Conservation (phyloP, 1,140 invertebrate species). For the Orchesella cincta region DNA sequence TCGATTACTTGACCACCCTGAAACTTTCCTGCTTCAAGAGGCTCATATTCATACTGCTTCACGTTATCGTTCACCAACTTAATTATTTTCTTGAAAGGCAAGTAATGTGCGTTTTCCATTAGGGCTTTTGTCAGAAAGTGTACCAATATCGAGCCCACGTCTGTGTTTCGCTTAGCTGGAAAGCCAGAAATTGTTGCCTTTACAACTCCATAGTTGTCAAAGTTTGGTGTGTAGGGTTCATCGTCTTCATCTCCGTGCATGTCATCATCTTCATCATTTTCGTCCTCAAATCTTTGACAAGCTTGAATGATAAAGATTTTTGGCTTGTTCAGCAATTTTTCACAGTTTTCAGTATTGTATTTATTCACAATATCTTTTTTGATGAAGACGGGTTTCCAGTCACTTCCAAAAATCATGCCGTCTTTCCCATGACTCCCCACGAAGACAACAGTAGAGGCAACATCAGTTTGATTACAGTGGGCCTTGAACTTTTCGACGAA, state of each 20-base stretch:
- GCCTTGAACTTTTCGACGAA: too few species aligned
- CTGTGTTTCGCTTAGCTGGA: background rate
- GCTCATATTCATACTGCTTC: too few species aligned
- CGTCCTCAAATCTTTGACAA: constrained; percentile 27
- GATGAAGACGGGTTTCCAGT: too few species aligned
- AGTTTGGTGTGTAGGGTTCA: constrained; percentile 15
- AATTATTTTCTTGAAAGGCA: too few species aligned
- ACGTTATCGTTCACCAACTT: too few species aligned
- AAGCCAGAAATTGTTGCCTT: background rate
- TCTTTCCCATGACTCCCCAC: too few species aligned
- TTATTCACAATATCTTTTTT: too few species aligned
- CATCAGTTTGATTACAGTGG: too few species aligned
- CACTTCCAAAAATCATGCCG: too few species aligned
- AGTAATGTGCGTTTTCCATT: background rate
- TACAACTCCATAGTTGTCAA: background rate
- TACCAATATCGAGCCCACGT: background rate
- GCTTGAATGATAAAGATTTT: constrained; percentile 41
- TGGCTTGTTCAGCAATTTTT: constrained; percentile 29
- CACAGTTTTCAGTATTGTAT: constrained; percentile 4
- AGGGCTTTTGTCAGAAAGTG: background rate
- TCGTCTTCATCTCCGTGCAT: background rate
- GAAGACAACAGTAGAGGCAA: too few species aligned
- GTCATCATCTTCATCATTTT: background rate
- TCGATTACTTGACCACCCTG: too few species aligned
- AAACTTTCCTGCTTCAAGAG: too few species aligned